phyloP scores from a whole-genome alignment of 2,113 vertebrate genomes.

The Helogale parvula region DNA sequence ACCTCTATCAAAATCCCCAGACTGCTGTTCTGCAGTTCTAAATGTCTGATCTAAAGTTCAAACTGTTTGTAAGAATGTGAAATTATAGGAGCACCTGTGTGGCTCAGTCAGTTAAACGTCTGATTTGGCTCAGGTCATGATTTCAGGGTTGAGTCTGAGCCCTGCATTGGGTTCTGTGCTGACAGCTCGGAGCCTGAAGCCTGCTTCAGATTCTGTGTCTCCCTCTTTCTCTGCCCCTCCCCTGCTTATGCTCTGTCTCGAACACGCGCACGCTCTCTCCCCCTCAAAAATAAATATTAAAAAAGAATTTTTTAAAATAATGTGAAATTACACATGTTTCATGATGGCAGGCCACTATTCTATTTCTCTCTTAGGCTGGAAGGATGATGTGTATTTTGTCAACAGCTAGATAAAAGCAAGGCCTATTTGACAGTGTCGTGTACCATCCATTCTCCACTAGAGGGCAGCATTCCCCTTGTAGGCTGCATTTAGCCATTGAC shows the following conservation, averaged over 20 bases:
- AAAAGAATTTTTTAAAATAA: neutral
- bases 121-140: too few relatives aligned
- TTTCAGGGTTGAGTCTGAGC: too few relatives aligned
- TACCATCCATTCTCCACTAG: conserved; percentile 46
- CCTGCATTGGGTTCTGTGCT: too few relatives aligned
- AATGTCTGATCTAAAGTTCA: neutral
- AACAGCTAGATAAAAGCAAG: neutral
- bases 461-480: conserved; percentile 6
- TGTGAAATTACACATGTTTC: neutral
- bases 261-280: too few relatives aligned
- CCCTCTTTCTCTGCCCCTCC: too few relatives aligned
- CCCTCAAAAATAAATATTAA: too few relatives aligned
- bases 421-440: neutral
- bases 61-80: neutral
- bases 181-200: too few relatives aligned
- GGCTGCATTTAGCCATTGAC: neutral
- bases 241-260: too few relatives aligned
- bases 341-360: neutral
- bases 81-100: too few relatives aligned
- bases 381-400: neutral
- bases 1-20: neutral
- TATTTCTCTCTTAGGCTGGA: neutral
- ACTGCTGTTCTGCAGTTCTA: neutral
- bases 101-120: too few relatives aligned
- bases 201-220: too few relatives aligned